Percentiles rank a stretch among this genome's conserved stretches.
These are phyloP conservation scores for Aphodius sticticus DNA, from an alignment of 2,888 invertebrate species.

Conservation along the genomic window DNA sequence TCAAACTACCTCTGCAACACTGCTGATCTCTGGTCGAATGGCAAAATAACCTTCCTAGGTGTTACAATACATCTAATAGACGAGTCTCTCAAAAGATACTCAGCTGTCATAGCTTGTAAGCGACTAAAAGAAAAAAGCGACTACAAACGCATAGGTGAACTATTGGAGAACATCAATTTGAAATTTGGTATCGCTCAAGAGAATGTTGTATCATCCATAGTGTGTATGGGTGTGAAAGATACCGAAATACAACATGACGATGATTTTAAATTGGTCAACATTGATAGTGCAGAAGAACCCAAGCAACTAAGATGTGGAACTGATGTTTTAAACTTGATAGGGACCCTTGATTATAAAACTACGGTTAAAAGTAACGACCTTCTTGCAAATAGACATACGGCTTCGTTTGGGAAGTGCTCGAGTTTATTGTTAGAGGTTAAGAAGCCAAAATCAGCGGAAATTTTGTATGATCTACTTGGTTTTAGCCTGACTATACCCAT, in stretches of 20 bases:
- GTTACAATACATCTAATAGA: not conserved
- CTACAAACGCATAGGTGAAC: not conserved
- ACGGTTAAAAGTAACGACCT: not conserved
- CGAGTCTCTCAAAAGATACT: not conserved
- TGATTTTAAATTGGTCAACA: not conserved
- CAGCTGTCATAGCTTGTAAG: not conserved
- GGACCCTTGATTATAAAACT: not conserved
- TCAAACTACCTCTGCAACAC: not conserved
- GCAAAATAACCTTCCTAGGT: not conserved
- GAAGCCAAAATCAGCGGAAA: not conserved
- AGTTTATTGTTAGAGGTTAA: not conserved
- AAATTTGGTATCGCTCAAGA: not conserved
- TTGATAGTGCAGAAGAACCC: not conserved
- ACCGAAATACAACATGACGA: not conserved
- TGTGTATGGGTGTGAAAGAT: not conserved
- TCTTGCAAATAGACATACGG: not conserved
- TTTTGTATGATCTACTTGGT: not conserved
- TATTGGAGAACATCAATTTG: not conserved
- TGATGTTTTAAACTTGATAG: not conserved
- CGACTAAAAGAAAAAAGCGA: not conserved
- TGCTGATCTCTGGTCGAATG: not conserved
- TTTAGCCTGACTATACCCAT: not conserved
- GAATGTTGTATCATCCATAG: not conserved
- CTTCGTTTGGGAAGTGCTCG: not conserved
- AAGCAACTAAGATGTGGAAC: not conserved